Conservation (phyloP, 2,888 invertebrate genomes). For the Physocephala rufipes region DNA sequence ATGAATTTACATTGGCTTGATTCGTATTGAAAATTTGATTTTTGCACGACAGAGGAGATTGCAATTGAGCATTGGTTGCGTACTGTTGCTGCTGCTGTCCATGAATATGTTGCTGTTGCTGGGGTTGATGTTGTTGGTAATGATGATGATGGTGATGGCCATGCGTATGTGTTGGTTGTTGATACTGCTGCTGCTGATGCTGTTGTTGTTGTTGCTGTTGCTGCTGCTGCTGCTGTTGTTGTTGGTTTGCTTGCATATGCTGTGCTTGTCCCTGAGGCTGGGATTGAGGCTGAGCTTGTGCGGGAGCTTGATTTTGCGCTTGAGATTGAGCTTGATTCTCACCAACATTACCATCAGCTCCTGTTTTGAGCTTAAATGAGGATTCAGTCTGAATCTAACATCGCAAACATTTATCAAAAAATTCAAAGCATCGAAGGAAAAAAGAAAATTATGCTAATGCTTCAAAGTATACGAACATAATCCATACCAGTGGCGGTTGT, state of each 20-base stretch:
- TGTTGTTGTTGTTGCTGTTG: conserved; percentile 34
- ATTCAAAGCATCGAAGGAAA: background rate
- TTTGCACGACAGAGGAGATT: conserved; percentile 36
- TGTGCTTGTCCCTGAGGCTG: conserved; percentile 37
- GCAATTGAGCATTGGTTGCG: conserved; percentile 17
- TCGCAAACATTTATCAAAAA: background rate
- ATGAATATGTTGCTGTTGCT: conserved; percentile 35
- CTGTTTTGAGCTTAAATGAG: conserved; percentile 30
- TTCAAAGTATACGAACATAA: no score
- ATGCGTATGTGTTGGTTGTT: conserved; percentile 18
- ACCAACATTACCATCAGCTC: conserved; percentile 17
- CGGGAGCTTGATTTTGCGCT: conserved; percentile 37
- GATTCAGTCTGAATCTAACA: conserved; percentile 18
- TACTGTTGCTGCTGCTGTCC: conserved; percentile 29
- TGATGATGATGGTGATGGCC: conserved; percentile 34
- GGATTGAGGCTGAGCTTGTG: conserved; percentile 36
- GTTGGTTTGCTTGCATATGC: conserved; percentile 42
- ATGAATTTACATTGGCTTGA: conserved; percentile 45
- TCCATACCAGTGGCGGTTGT: conserved; percentile 21
- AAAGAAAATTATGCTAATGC: background rate
- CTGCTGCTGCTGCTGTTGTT: conserved; percentile 25
- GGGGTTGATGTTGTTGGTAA: conserved; percentile 23
- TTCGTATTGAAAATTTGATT: conserved; percentile 34
- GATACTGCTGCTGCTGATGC: conserved; percentile 35
- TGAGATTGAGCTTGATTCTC: conserved; percentile 35